Evolutionary conservation across 2,113 vertebrate species (phyloP).

Genomic region (Gila orcuttii): DNA sequence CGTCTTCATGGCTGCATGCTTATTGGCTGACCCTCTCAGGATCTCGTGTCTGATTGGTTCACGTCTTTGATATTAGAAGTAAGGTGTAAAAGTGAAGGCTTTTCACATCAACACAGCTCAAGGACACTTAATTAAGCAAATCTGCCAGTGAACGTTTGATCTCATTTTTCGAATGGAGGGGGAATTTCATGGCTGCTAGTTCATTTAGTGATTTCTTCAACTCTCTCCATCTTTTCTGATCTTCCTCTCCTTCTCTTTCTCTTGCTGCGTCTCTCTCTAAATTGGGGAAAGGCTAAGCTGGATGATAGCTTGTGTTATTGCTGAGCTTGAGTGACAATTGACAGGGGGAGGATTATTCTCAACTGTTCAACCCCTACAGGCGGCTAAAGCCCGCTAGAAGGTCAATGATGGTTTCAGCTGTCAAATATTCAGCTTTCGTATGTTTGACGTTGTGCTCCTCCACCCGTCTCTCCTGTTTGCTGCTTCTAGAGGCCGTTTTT

Average conservation of each 20-base stretch:
- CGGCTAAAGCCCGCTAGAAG: conserved; percentile 72
- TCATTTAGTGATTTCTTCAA: conserved; percentile 69
- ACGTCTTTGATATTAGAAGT: conserved; percentile 50
- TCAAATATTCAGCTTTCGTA: conserved; percentile 67
- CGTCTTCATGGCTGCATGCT: conserved; percentile 52
- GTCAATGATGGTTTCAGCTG: conserved; percentile 74
- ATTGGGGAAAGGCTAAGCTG: conserved; percentile 71
- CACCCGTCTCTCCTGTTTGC: conserved; percentile 37
- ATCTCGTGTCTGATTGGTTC: conserved; percentile 29
- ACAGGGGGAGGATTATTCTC: conserved; percentile 74
- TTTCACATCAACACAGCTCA: conserved; percentile 62
- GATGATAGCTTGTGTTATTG: conserved; percentile 71
- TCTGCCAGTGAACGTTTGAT: conserved; percentile 68
- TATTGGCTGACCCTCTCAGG: conserved; percentile 56
- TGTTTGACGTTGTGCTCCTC: conserved; percentile 62
- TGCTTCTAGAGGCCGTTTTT: conserved; percentile 54
- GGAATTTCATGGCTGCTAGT: conserved; percentile 69
- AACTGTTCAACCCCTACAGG: conserved; percentile 71
- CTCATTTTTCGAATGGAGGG: conserved; percentile 58
- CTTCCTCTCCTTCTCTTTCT: conserved; percentile 42
- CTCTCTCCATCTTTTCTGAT: conserved; percentile 53
- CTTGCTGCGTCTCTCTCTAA: conserved; percentile 46
- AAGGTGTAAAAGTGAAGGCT: conserved; percentile 61
- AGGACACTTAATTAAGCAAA: conserved; percentile 70
- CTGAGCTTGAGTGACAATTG: conserved; percentile 79